Evolutionary conservation across 2,888 invertebrate genomes (phyloP).

Genomic region (Netelia fuscicornis): DNA sequence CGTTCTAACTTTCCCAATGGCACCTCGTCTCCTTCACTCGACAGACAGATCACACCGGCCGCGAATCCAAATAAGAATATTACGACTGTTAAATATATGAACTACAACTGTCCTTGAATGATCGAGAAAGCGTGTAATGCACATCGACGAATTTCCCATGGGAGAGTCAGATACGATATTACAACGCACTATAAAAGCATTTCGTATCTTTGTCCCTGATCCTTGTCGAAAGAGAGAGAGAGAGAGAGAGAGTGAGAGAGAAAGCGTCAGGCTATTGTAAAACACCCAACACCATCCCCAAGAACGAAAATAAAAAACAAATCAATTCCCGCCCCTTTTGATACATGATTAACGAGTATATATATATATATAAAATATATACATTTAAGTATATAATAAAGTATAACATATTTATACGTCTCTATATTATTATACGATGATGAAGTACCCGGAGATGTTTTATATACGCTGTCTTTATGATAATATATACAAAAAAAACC

Average conservation of each 20-base stretch:
- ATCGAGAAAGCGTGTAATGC: slow-evolving; percentile 48
- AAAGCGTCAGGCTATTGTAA: slow-evolving; percentile 52
- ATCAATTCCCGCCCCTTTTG: slow-evolving; percentile 75
- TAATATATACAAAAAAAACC: slow-evolving; percentile 77
- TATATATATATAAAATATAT: slow-evolving; percentile 54
- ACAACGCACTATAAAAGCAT: slow-evolving; percentile 26
- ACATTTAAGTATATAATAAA: slow-evolving; percentile 64
- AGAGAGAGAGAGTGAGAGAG: slow-evolving; percentile 33
- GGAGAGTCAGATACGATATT: slow-evolving; percentile 29
- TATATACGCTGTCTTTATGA: slow-evolving; percentile 82
- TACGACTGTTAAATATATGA: slow-evolving; percentile 1
- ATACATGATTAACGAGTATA: slow-evolving; percentile 73
- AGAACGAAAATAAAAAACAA: slow-evolving; percentile 34
- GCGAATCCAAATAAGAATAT: slow-evolving; percentile 52
- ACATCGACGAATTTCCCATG: slow-evolving; percentile 19
- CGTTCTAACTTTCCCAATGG: slow-evolving; percentile 51
- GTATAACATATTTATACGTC: slow-evolving; percentile 76
- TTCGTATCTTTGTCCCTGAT: slow-evolving; percentile 33
- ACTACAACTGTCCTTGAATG: slow-evolving; percentile 41
- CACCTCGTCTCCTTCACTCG: slow-evolving; percentile 44
- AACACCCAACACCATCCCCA: slow-evolving; percentile 45
- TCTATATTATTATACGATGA: slow-evolving; percentile 76
- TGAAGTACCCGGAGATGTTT: slow-evolving; percentile 77
- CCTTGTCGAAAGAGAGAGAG: slow-evolving; percentile 28
- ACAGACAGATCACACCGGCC: slow-evolving; percentile 29